phyloP scores from a whole-genome alignment of 2,888 invertebrate species.

The Octonoba sinensis region DNA sequence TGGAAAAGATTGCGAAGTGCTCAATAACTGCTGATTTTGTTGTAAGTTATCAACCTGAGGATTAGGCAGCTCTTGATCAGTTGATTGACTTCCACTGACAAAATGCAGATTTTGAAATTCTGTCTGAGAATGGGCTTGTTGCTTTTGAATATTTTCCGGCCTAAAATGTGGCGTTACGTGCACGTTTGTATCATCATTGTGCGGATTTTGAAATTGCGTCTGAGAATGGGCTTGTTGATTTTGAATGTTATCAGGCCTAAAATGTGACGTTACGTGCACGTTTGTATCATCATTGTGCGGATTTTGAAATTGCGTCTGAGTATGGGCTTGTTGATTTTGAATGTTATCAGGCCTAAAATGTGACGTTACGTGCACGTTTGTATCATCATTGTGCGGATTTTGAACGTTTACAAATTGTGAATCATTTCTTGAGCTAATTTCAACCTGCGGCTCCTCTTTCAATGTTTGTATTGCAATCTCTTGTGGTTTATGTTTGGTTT shows the following conservation, averaged over 20 bases:
- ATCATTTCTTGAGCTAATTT: neutral
- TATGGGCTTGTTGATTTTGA: neutral
- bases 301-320: too few relatives aligned
- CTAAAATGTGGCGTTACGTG: conserved; percentile 15
- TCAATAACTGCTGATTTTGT: too few relatives aligned
- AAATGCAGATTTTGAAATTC: too few relatives aligned
- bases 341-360: conserved; percentile 13
- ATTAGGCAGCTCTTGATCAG: too few relatives aligned
- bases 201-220: too few relatives aligned
- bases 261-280: conserved; percentile 10
- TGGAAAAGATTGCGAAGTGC: too few relatives aligned
- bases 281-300: neutral
- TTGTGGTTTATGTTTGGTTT: conserved; percentile 3
- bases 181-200: neutral
- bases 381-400: neutral
- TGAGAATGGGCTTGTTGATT: neutral
- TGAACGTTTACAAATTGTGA: neutral
- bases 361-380: neutral
- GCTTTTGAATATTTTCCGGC: neutral
- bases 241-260: conserved; percentile 1
- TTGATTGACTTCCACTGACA: too few relatives aligned
- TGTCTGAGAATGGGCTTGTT: neutral
- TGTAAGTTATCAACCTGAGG: too few relatives aligned
- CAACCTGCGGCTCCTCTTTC: too few relatives aligned
- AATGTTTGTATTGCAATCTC: too few relatives aligned